phyloP scores from a whole-genome alignment of 2,113 vertebrate species.

The Ameiurus melas region DNA sequence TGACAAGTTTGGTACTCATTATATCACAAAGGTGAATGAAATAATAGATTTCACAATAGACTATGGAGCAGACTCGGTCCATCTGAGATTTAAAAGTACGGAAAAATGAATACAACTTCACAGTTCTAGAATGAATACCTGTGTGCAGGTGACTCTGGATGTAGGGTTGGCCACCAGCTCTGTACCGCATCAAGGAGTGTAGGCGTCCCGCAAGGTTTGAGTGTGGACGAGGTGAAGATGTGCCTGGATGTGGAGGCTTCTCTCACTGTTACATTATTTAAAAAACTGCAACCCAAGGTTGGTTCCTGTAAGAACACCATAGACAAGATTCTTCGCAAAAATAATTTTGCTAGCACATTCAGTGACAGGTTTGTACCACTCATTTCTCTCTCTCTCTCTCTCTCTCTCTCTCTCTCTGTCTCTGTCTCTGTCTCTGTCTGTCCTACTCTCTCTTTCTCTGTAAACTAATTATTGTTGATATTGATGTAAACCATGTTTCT shows the following conservation, averaged over 20 bases:
- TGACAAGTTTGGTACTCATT: slow-evolving; percentile 75
- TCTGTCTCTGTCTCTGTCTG: no score
- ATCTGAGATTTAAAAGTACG: neutral
- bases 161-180: no score
- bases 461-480: no score
- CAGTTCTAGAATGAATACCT: neutral
- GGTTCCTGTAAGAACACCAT: no score
- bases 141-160: no score
- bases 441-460: neutral
- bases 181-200: slow-evolving; percentile 79
- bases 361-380: slow-evolving; percentile 75
- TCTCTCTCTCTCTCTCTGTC: no score
- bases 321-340: no score
- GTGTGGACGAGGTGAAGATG: slow-evolving; percentile 64
- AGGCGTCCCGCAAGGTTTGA: slow-evolving; percentile 70
- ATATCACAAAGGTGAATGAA: slow-evolving; percentile 68
- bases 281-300: no score
- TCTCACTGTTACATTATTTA: no score
- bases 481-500: no score
- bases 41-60: neutral
- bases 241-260: slow-evolving; percentile 74
- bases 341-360: slow-evolving; percentile 73
- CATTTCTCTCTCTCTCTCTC: no score
- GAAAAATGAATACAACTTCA: neutral
- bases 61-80: neutral